phyloP scores from a whole-genome alignment of 2,888 invertebrate species.

The Rotaria sp. region DNA sequence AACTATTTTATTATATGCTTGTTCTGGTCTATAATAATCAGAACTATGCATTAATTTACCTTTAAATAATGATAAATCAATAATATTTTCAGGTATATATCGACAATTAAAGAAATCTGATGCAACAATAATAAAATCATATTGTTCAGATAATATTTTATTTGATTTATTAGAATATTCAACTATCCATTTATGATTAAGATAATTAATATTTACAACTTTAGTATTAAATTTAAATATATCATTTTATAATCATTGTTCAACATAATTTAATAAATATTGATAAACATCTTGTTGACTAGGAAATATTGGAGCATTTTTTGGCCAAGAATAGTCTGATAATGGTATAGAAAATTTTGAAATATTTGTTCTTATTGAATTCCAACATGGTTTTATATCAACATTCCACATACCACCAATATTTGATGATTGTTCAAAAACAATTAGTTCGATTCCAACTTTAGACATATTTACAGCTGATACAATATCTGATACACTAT shows the following conservation, averaged over 20 bases:
- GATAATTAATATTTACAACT: not conserved
- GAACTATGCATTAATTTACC: conserved; percentile 35
- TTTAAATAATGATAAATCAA: not conserved
- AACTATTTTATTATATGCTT: not conserved
- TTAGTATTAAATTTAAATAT: conserved; percentile 28
- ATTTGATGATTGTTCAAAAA: conserved; percentile 29
- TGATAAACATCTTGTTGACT: conserved; percentile 11
- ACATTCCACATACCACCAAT: conserved; percentile 34
- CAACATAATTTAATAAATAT: conserved; percentile 30
- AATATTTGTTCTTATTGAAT: conserved; percentile 35
- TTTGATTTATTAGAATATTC: not conserved
- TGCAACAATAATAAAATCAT: conserved; percentile 36
- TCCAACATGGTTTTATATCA: conserved; percentile 32
- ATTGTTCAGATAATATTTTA: not conserved
- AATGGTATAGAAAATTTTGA: conserved; percentile 32
- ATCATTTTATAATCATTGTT: not conserved
- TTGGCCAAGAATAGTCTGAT: conserved; percentile 36
- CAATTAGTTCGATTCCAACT: conserved; percentile 19
- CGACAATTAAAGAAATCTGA: conserved; percentile 26
- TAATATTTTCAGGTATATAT: not conserved
- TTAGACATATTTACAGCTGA: conserved; percentile 12
- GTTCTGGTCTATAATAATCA: conserved; percentile 30
- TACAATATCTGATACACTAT: conserved; percentile 27
- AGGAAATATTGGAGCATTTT: not conserved
- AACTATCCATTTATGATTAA: conserved; percentile 16